These are phyloP conservation scores for Scomber colias DNA, from an alignment of 2,113 vertebrate genomes.

Conservation along the genomic window DNA sequence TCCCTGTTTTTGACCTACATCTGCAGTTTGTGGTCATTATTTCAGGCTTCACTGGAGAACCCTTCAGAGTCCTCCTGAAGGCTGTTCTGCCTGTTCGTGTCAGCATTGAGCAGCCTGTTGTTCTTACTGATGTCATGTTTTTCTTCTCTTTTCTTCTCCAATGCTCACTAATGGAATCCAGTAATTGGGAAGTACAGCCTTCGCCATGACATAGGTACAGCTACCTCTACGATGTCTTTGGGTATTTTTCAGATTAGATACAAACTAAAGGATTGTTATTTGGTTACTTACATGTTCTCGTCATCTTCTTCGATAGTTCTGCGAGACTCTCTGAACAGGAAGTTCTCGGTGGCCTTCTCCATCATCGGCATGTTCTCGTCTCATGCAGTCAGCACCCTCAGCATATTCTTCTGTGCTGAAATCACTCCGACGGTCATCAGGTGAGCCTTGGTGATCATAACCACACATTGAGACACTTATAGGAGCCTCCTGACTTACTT, in stretches of 20 bases:
- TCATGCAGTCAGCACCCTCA: conserved; percentile 95
- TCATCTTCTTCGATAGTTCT: conserved; percentile 84
- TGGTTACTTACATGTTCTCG: neutral
- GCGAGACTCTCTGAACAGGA: conserved; percentile 93
- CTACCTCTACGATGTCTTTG: neutral
- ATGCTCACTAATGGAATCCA: conserved; percentile 71
- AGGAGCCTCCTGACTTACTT: neutral
- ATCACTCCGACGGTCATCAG: conserved; percentile 98
- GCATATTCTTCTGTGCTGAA: conserved; percentile 98
- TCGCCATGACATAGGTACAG: conserved; percentile 93
- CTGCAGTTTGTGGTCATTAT: conserved; percentile 45
- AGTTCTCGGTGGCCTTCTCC: conserved; percentile 95
- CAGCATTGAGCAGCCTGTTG: conserved; percentile 25
- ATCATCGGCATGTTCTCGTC: conserved; percentile 99
- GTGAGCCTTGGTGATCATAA: conserved; percentile 77
- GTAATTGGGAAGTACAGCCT: conserved; percentile 98
- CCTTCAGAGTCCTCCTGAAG: conserved; percentile 19
- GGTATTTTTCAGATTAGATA: neutral
- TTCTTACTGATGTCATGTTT: conserved; percentile 45
- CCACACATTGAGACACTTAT: neutral
- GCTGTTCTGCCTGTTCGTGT: conserved; percentile 38
- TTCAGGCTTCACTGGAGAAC: conserved; percentile 40
- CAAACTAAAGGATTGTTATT: neutral
- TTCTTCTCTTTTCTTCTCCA: conserved; percentile 10
- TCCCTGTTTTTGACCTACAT: conserved; percentile 55